Percentiles rank a stretch among this genome's conserved stretches.
Conservation (phyloP, 2,797 vertebrate genomes). For the Hippopotamyrus pictus region DNA sequence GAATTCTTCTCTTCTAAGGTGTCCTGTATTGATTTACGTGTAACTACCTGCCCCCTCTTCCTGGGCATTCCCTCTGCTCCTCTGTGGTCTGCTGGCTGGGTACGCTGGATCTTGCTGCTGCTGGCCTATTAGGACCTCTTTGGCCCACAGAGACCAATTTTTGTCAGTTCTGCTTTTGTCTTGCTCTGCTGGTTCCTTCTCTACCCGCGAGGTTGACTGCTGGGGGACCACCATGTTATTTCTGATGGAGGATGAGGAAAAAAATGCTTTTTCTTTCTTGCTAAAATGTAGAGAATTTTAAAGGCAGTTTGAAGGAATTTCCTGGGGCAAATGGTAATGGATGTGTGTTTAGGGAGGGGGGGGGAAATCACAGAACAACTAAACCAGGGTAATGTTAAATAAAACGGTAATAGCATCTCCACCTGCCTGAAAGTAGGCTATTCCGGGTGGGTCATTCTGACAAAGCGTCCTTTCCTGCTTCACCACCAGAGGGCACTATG, state of each 20-base stretch:
- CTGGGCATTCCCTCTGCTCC: conserved; percentile 30
- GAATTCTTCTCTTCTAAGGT: background rate
- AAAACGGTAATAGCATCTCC: background rate
- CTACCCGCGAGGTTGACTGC: conserved; percentile 24
- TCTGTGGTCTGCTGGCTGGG: conserved; percentile 16
- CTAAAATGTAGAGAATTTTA: background rate
- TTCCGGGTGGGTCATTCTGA: background rate
- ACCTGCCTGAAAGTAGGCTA: background rate
- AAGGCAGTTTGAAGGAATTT: background rate
- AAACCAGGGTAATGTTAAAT: conserved; percentile 11
- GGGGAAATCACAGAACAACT: background rate
- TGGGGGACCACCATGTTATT: conserved; percentile 38
- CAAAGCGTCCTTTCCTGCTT: background rate
- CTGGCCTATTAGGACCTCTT: conserved; percentile 35
- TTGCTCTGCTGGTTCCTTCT: conserved; percentile 50
- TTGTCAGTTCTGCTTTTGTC: conserved; percentile 41
- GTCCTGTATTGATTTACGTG: background rate
- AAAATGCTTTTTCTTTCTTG: background rate
- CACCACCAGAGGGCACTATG: conserved; percentile 30
- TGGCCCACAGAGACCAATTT: conserved; percentile 61
- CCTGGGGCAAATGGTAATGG: conserved; percentile 14
- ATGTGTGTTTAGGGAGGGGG: conserved; percentile 22
- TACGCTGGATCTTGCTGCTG: conserved; percentile 22
- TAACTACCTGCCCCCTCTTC: background rate
- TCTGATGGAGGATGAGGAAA: conserved; percentile 24